Conservation (phyloP, 2,888 invertebrate genomes). For the Eumacrocentrus americanus region DNA sequence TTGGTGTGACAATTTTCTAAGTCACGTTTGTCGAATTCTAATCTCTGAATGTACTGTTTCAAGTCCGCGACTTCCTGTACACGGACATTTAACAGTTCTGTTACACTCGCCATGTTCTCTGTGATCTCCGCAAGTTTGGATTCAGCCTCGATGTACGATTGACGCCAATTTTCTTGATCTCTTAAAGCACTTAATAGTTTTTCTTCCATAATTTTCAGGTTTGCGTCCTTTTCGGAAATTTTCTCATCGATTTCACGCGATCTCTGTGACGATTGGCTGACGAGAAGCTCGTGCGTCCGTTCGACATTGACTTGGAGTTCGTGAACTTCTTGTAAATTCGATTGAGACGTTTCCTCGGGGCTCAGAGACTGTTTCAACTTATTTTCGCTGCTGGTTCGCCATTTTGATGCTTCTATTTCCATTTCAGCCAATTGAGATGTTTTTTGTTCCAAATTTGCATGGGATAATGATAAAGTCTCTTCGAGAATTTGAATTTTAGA, state of each 20-base stretch:
- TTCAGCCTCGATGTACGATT: not conserved
- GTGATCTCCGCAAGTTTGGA: slow-evolving; percentile 30
- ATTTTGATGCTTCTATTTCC: not conserved
- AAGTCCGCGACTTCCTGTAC: slow-evolving; percentile 53
- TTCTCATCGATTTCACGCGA: slow-evolving; percentile 44
- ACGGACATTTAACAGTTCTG: slow-evolving; percentile 48
- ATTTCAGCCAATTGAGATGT: slow-evolving; percentile 1
- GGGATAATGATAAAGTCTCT: not conserved
- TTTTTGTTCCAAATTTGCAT: not conserved
- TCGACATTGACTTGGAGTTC: not conserved
- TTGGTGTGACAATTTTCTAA: slow-evolving; percentile 30
- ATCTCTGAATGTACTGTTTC: slow-evolving; percentile 48
- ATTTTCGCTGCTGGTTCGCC: no score
- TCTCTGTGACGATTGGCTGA: not conserved
- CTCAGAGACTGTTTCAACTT: not conserved
- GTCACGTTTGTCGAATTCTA: slow-evolving; percentile 41
- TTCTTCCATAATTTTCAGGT: not conserved
- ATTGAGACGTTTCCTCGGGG: not conserved
- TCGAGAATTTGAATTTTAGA: not conserved
- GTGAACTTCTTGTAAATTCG: not conserved
- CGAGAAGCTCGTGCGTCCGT: not conserved
- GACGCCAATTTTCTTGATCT: not conserved
- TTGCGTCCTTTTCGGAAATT: slow-evolving; percentile 20
- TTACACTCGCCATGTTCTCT: slow-evolving; percentile 45
- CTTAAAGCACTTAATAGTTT: not conserved